These are phyloP conservation scores for Cyanocitta stelleri DNA, from an alignment of 2,113 vertebrate species.

Conservation along the genomic window DNA sequence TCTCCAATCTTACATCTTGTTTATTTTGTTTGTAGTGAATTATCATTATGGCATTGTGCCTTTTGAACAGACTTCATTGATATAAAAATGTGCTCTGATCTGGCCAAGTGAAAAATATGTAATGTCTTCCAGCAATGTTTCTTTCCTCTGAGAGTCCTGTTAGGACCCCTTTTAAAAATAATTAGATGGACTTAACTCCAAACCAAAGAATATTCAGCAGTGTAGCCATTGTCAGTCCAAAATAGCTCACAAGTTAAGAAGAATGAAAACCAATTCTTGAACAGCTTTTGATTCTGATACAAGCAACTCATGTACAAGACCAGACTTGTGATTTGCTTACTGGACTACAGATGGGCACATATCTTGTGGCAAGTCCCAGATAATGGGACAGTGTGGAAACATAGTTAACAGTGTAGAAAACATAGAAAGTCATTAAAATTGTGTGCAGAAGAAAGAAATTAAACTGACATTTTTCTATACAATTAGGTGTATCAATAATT, in stretches of 20 bases:
- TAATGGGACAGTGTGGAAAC: background rate
- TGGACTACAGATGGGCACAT: background rate
- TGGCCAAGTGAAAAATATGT: constrained; percentile 52
- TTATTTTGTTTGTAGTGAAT: constrained; percentile 72
- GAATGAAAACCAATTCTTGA: background rate
- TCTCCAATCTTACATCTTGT: constrained; percentile 69
- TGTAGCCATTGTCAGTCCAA: background rate
- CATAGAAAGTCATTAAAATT: background rate
- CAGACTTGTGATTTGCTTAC: background rate
- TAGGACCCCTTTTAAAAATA: constrained; percentile 21
- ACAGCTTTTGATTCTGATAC: background rate
- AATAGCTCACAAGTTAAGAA: constrained; percentile 10
- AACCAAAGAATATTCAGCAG: constrained; percentile 24
- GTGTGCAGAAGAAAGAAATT: background rate
- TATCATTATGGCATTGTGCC: constrained; percentile 71
- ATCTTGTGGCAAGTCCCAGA: background rate
- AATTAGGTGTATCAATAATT: background rate
- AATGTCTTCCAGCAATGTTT: constrained; percentile 31
- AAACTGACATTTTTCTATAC: background rate
- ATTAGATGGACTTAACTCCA: constrained; percentile 23
- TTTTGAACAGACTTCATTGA: constrained; percentile 67
- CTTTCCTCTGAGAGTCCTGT: background rate
- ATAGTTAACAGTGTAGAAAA: background rate
- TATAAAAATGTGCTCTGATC: constrained; percentile 60
- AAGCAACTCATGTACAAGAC: background rate